phyloP scores from a whole-genome alignment of 2,888 invertebrate species.

The Trilocha varians region DNA sequence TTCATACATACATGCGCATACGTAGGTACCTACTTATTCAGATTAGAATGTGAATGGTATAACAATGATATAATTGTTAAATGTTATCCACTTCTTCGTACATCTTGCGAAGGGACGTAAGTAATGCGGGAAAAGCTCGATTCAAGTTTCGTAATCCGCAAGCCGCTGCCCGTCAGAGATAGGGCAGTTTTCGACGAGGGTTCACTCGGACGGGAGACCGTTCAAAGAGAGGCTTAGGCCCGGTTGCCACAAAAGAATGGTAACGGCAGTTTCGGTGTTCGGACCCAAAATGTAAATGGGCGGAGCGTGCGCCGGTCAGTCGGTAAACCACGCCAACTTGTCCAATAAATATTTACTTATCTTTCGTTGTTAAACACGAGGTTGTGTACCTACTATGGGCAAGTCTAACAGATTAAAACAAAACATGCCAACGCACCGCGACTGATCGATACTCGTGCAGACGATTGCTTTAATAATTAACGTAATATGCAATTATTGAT shows the following conservation, averaged over 20 bases:
- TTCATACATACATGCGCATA: background rate
- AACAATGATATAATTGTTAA: background rate
- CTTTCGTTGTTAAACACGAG: slow-evolving; percentile 47
- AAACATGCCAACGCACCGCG: slow-evolving; percentile 28
- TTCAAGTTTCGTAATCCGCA: slow-evolving; percentile 55
- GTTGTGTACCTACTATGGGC: slow-evolving; percentile 56
- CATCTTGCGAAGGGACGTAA: slow-evolving; percentile 10
- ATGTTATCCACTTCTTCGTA: background rate
- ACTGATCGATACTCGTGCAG: slow-evolving; percentile 15
- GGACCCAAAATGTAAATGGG: slow-evolving; percentile 31
- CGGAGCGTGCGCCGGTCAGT: slow-evolving; percentile 29
- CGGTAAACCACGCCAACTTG: slow-evolving; percentile 30
- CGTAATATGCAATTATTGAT: slow-evolving; percentile 22
- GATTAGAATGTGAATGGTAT: too few species aligned
- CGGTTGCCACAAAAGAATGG: slow-evolving; percentile 34
- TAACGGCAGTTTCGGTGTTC: slow-evolving; percentile 16
- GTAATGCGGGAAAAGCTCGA: slow-evolving; percentile 28
- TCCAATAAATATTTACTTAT: slow-evolving; percentile 31
- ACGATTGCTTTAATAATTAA: slow-evolving; percentile 16
- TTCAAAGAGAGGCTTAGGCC: slow-evolving; percentile 37
- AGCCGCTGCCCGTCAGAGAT: slow-evolving; percentile 53
- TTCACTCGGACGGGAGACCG: slow-evolving; percentile 26
- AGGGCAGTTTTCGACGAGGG: slow-evolving; percentile 47
- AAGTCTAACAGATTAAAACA: slow-evolving; percentile 45
- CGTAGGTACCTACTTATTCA: too few species aligned